Evolutionary conservation across 1,140 invertebrate species (phyloP).

Genomic region (Conopomorpha cramerella): DNA sequence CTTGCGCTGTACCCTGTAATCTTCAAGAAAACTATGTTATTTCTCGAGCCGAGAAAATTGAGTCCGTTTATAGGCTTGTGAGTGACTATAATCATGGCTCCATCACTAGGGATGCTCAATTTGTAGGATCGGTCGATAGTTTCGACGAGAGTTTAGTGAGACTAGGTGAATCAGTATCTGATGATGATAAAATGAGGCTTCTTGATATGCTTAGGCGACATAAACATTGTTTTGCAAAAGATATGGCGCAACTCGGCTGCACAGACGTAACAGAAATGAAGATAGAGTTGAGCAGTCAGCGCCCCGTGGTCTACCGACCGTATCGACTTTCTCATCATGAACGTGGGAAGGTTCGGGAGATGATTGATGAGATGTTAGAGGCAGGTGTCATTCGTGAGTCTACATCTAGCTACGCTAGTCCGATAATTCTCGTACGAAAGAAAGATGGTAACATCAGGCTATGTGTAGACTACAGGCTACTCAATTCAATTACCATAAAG

Average conservation of each 20-base stretch:
- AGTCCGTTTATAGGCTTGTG: not conserved
- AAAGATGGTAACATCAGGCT: slow-evolving; percentile 8
- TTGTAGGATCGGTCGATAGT: not conserved
- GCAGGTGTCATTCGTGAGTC: slow-evolving; percentile 23
- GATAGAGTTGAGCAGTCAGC: slow-evolving; percentile 10
- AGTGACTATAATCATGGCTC: not conserved
- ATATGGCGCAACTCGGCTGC: slow-evolving; percentile 7
- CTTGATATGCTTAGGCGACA: slow-evolving; percentile 4
- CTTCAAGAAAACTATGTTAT: not conserved
- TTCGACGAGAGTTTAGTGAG: not conserved
- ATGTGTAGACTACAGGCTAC: slow-evolving; percentile 4
- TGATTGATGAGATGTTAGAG: slow-evolving; percentile 5
- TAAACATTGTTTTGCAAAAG: slow-evolving; percentile 13
- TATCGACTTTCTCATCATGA: slow-evolving; percentile 5
- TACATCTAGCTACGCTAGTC: slow-evolving; percentile 11
- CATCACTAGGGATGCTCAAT: not conserved
- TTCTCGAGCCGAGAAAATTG: slow-evolving; percentile 1
- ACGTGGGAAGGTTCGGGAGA: slow-evolving; percentile 1
- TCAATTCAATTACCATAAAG: slow-evolving; percentile 3
- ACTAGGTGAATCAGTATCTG: not conserved
- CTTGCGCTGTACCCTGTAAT: not conserved
- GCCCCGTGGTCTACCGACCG: slow-evolving; percentile 11
- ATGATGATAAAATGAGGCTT: not conserved
- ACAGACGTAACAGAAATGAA: slow-evolving; percentile 7
- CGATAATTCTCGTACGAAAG: slow-evolving; percentile 10